phyloP scores from a whole-genome alignment of 2,113 vertebrate species.

The Furnarius figulus region DNA sequence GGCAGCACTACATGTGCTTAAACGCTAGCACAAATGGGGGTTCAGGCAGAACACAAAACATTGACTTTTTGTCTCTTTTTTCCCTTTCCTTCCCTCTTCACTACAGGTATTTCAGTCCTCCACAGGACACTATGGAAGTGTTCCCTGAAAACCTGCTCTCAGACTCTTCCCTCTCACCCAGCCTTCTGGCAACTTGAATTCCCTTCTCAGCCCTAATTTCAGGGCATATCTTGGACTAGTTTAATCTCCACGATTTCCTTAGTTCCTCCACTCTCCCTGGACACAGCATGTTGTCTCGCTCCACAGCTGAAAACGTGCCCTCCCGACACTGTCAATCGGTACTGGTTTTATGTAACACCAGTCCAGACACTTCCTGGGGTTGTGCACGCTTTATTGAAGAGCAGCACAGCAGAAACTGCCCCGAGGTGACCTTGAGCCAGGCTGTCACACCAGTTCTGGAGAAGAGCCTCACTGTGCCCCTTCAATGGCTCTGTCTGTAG shows the following conservation, averaged over 20 bases:
- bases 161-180: not conserved
- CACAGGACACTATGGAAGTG: not conserved
- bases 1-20: not conserved
- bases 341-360: not conserved
- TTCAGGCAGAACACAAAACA: not conserved
- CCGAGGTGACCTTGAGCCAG: not conserved
- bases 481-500: not conserved
- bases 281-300: not conserved
- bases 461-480: not conserved
- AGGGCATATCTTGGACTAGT: fast-evolving
- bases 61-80: not conserved
- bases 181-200: not conserved
- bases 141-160: not conserved
- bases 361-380: not conserved
- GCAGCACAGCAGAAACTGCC: not conserved
- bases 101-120: not conserved
- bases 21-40: not conserved
- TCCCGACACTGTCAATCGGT: fast-evolving
- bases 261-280: not conserved
- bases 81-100: not conserved
- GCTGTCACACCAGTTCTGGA: not conserved
- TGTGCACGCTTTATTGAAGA: not conserved
- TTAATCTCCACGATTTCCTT: fast-evolving
- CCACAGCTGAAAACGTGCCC: not conserved
- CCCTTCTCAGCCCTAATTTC: not conserved